Evolutionary conservation across 2,113 vertebrate genomes (phyloP).

Genomic region (Cynocephalus volans): DNA sequence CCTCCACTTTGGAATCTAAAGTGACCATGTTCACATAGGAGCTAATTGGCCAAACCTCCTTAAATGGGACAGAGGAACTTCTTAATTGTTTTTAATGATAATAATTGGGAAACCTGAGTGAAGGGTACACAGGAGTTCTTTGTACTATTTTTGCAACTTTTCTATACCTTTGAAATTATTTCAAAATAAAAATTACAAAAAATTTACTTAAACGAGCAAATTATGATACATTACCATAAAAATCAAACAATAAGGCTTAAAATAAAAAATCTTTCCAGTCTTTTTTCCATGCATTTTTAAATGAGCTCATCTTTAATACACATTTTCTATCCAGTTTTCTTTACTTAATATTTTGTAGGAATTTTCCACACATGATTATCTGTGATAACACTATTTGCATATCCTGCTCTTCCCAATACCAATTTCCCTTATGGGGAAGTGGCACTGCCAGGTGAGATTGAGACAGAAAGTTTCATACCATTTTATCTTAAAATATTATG

Average conservation of each 20-base stretch:
- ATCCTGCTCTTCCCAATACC: background rate
- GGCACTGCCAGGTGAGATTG: background rate
- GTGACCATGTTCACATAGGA: background rate
- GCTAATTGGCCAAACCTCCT: background rate
- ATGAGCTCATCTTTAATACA: background rate
- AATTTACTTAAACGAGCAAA: slow-evolving; percentile 30
- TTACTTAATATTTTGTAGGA: slow-evolving; percentile 59
- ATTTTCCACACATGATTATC: background rate
- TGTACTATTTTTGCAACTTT: background rate
- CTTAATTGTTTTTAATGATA: background rate
- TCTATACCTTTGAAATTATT: slow-evolving; percentile 37
- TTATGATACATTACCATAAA: slow-evolving; percentile 36
- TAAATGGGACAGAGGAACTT: background rate
- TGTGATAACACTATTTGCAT: background rate
- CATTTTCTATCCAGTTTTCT: slow-evolving; percentile 39
- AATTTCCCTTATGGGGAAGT: background rate
- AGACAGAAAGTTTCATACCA: background rate
- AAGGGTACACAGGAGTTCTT: background rate
- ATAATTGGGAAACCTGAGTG: background rate
- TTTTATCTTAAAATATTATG: slow-evolving; percentile 1
- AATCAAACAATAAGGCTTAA: slow-evolving; percentile 24
- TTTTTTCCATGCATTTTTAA: background rate
- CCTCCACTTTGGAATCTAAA: slow-evolving; percentile 52
- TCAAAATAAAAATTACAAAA: slow-evolving; percentile 59
- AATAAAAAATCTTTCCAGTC: background rate